A percentile compares a stretch with the other conserved stretches of the same genome.
These are phyloP conservation scores for Selene dorsalis DNA, from an alignment of 2,797 vertebrate genomes.

Conservation along the genomic window DNA sequence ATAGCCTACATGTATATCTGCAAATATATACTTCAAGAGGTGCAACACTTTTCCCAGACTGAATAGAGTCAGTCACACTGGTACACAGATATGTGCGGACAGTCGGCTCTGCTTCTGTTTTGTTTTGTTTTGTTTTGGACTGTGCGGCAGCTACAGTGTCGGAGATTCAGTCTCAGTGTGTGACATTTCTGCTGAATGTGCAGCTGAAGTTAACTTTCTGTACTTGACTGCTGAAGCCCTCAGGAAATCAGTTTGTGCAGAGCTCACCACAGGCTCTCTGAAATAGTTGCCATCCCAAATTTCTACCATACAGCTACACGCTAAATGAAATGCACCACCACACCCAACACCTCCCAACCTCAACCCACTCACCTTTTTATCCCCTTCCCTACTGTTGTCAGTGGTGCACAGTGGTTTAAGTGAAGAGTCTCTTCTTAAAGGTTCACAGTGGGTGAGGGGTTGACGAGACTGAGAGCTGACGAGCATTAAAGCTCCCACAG, in stretches of 20 bases:
- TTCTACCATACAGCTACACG: background rate
- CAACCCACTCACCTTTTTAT: background rate
- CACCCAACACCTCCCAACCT: no score
- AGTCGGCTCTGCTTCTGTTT: background rate
- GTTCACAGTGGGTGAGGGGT: constrained; percentile 5
- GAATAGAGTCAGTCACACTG: constrained; percentile 4
- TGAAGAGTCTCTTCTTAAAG: constrained; percentile 6
- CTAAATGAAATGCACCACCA: background rate
- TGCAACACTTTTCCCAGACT: background rate
- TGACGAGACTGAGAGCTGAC: constrained; percentile 1
- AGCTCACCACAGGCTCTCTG: constrained; percentile 11
- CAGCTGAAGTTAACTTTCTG: constrained; percentile 36
- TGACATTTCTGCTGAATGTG: constrained; percentile 55
- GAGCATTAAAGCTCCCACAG: background rate
- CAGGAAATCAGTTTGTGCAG: constrained; percentile 10
- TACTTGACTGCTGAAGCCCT: constrained; percentile 31
- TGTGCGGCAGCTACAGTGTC: background rate
- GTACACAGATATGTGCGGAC: background rate
- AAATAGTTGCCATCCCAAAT: constrained; percentile 14
- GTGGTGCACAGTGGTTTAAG: constrained; percentile 6
- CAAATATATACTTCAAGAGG: background rate
- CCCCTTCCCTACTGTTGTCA: background rate
- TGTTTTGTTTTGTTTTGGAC: background rate
- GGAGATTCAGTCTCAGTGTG: constrained; percentile 14
- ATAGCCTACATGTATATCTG: background rate